phyloP scores from a whole-genome alignment of 1,140 invertebrate species.

The Drosophila sproati region DNA sequence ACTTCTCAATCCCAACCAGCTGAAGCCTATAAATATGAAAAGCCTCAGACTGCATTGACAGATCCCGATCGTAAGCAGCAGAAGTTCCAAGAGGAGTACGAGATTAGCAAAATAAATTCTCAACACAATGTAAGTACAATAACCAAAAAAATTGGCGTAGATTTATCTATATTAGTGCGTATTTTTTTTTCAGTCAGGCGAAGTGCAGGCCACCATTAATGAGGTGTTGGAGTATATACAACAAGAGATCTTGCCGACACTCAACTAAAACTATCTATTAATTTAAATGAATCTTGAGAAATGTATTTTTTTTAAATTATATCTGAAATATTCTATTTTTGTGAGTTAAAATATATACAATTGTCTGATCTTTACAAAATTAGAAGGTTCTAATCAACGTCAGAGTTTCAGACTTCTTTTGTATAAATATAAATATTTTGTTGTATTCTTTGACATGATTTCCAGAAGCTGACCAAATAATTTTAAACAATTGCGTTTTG shows the following conservation, averaged over 20 bases:
- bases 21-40: constrained; percentile 49
- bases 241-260: constrained; percentile 58
- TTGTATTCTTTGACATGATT: too few species aligned
- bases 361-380: too few species aligned
- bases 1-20: not conserved
- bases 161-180: not conserved
- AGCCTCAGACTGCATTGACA: constrained; percentile 22
- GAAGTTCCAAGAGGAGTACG: not conserved
- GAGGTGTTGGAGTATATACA: constrained; percentile 79
- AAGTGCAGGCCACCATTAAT: constrained; percentile 60
- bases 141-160: too few species aligned
- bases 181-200: constrained; percentile 38
- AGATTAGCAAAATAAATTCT: constrained; percentile 16
- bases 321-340: not conserved
- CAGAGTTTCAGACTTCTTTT: too few species aligned
- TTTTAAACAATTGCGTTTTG: not conserved
- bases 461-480: too few species aligned
- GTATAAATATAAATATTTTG: too few species aligned
- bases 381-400: too few species aligned
- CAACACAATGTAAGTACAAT: constrained; percentile 58
- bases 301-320: not conserved
- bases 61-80: constrained; percentile 17
- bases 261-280: constrained; percentile 17
- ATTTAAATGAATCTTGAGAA: not conserved
- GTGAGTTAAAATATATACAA: not conserved